A percentile compares a stretch with the other conserved stretches of the same genome.
These are phyloP conservation scores for Batillaria attramentaria DNA, from an alignment of 1,140 invertebrate genomes.

Conservation along the genomic window DNA sequence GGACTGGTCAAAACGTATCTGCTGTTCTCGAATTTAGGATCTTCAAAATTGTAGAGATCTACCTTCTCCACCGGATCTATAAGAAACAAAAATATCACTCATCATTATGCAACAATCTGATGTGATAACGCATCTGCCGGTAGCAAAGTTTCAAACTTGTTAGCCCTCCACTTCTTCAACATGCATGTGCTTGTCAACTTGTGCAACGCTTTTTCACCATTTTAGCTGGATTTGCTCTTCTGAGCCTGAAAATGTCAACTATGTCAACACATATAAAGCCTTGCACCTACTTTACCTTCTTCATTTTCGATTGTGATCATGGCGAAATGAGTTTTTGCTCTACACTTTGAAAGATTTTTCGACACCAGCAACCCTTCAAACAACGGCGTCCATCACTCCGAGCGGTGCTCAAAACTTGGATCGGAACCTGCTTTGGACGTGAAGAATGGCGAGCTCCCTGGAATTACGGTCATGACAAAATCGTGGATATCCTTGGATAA, in stretches of 20 bases:
- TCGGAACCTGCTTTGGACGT: too few species aligned
- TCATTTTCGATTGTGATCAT: constrained; percentile 18
- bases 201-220: not conserved
- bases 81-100: not conserved
- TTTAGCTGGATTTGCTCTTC: too few species aligned
- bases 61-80: constrained; percentile 47
- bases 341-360: too few species aligned
- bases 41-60: constrained; percentile 74
- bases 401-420: not conserved
- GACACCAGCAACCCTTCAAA: not conserved
- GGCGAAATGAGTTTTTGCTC: not conserved
- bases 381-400: constrained; percentile 26
- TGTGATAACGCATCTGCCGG: not conserved
- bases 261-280: not conserved
- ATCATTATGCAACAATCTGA: not conserved
- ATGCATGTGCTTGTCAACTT: constrained; percentile 15
- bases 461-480: too few species aligned
- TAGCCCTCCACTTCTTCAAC: constrained; percentile 5
- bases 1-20: constrained; percentile 76
- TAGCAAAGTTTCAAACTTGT: not conserved
- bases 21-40: constrained; percentile 70
- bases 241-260: not conserved
- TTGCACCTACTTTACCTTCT: not conserved
- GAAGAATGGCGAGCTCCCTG: too few species aligned
- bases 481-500: too few species aligned